Percentiles rank a stretch among this genome's conserved stretches.
Conservation (phyloP, 2,797 vertebrate species). For the Leptatherina wallacei region DNA sequence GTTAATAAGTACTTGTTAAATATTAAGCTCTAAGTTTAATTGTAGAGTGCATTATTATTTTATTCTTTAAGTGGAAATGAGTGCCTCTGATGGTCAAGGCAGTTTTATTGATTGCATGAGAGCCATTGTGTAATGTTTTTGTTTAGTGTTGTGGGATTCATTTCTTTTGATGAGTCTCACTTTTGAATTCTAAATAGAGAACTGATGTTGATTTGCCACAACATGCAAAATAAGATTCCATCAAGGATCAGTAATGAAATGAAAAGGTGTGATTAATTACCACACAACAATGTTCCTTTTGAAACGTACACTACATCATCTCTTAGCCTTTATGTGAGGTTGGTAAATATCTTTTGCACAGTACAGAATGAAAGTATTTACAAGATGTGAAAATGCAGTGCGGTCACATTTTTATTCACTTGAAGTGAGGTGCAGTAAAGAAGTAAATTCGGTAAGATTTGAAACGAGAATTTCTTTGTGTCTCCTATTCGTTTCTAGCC, state of each 20-base stretch:
- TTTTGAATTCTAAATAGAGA: constrained; percentile 20
- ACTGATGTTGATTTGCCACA: constrained; percentile 25
- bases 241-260: constrained; percentile 30
- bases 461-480: constrained; percentile 22
- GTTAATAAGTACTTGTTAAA: constrained; percentile 50
- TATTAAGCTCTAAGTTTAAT: constrained; percentile 26
- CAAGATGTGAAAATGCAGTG: constrained; percentile 25
- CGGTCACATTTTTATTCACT: constrained; percentile 11
- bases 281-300: constrained; percentile 22
- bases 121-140: constrained; percentile 13
- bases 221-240: constrained; percentile 17
- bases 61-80: constrained; percentile 18
- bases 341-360: constrained; percentile 13
- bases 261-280: constrained; percentile 30
- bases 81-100: constrained; percentile 55
- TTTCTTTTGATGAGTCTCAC: constrained; percentile 30
- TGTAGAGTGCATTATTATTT: constrained; percentile 17
- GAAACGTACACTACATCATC: constrained; percentile 23
- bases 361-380: constrained; percentile 12
- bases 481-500: constrained; percentile 9
- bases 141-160: neutral
- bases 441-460: constrained; percentile 23
- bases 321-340: constrained; percentile 11
- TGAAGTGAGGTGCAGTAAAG: constrained; percentile 12
- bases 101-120: constrained; percentile 26